Evolutionary conservation across 2,888 invertebrate species (phyloP).

Genomic region (Teleiodes luculella): DNA sequence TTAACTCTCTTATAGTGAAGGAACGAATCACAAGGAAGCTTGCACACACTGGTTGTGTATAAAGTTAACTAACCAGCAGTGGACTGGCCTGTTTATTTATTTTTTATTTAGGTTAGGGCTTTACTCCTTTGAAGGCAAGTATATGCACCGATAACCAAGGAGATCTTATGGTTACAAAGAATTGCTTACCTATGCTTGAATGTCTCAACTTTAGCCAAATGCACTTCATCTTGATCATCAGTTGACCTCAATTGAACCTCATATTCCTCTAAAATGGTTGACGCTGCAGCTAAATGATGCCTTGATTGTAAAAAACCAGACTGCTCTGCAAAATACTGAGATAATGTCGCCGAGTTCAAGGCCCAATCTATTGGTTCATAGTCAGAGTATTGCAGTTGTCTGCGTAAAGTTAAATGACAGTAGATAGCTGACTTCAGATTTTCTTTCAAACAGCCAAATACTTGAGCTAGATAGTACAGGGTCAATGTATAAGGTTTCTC

Average conservation of each 20-base stretch:
- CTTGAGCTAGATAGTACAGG: slow-evolving; percentile 92
- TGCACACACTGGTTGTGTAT: too few species aligned
- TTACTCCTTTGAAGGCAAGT: too few species aligned
- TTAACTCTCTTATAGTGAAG: too few species aligned
- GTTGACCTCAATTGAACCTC: slow-evolving; percentile 69
- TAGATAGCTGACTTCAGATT: slow-evolving; percentile 88
- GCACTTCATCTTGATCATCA: slow-evolving; percentile 59
- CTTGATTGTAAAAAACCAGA: slow-evolving; percentile 87
- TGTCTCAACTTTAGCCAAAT: slow-evolving; percentile 82
- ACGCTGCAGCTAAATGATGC: slow-evolving; percentile 91
- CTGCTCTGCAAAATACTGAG: slow-evolving; percentile 91
- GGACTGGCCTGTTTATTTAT: too few species aligned
- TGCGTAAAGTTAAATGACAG: slow-evolving; percentile 89
- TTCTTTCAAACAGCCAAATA: slow-evolving; percentile 86
- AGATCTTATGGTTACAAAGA: too few species aligned
- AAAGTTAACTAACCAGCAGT: too few species aligned
- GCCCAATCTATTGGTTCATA: slow-evolving; percentile 94
- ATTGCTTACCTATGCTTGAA: slow-evolving; percentile 87
- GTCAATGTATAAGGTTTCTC: slow-evolving; percentile 91
- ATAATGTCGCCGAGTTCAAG: slow-evolving; percentile 92
- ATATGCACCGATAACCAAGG: too few species aligned
- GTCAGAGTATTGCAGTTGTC: slow-evolving; percentile 87
- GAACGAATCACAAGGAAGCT: too few species aligned
- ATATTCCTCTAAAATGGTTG: slow-evolving; percentile 82
- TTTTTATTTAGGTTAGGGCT: too few species aligned